A percentile compares a stretch with the other conserved stretches of the same genome.
These are phyloP conservation scores for Oxytorus armatus DNA, from an alignment of 2,888 invertebrate genomes.

Conservation along the genomic window DNA sequence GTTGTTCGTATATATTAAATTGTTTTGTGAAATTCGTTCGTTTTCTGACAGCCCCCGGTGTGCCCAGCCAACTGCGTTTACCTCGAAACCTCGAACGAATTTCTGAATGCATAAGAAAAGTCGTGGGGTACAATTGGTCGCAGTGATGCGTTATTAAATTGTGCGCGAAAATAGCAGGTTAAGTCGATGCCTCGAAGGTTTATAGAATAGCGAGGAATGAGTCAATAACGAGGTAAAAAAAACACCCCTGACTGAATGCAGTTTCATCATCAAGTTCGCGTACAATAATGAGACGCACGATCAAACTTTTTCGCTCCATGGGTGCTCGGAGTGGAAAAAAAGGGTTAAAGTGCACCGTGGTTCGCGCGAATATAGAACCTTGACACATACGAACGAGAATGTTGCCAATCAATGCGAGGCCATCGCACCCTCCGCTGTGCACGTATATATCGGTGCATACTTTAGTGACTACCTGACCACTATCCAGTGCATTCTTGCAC, in stretches of 20 bases:
- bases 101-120: slow-evolving; percentile 3
- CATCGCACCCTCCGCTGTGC: slow-evolving; percentile 77
- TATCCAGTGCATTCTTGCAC: slow-evolving; percentile 46
- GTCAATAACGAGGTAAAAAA: neutral
- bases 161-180: slow-evolving; percentile 4
- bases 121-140: neutral
- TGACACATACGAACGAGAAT: slow-evolving; percentile 72
- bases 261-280: slow-evolving; percentile 9
- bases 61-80: neutral
- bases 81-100: neutral
- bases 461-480: slow-evolving; percentile 60
- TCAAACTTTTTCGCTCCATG: slow-evolving; percentile 8
- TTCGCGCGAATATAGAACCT: slow-evolving; percentile 68
- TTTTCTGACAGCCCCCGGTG: neutral
- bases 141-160: slow-evolving; percentile 29
- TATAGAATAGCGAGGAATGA: slow-evolving; percentile 2
- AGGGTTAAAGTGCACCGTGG: slow-evolving; percentile 16
- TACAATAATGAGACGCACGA: slow-evolving; percentile 29
- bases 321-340: slow-evolving; percentile 7
- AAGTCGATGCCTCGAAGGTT: neutral
- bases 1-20: slow-evolving; percentile 27
- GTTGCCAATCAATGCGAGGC: slow-evolving; percentile 81
- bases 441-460: slow-evolving; percentile 69
- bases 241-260: neutral
- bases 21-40: slow-evolving; percentile 4